Percentiles rank a stretch among this genome's conserved stretches.
phyloP scores from a whole-genome alignment of 1,140 invertebrate species.

The Papilio helenus region DNA sequence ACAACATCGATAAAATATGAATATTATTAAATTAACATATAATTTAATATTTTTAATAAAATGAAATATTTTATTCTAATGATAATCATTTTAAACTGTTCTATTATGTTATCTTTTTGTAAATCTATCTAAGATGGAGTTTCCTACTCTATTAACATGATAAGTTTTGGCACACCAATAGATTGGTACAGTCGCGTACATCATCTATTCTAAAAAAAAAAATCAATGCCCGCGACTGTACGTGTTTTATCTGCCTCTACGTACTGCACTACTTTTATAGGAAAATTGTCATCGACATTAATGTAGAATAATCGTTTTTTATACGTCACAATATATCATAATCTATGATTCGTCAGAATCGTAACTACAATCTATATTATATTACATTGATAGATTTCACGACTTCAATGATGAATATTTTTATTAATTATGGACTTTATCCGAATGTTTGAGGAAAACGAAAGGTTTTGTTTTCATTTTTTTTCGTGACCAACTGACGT shows the following conservation, averaged over 20 bases:
- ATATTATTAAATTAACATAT: conserved; percentile 5
- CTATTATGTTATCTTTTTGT: background rate
- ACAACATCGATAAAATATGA: conserved; percentile 38
- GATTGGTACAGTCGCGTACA: conserved; percentile 2
- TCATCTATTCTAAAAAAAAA: background rate
- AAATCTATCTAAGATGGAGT: conserved; percentile 10
- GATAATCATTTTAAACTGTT: conserved; percentile 17
- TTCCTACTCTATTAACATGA: background rate
- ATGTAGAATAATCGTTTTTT: conserved; percentile 4
- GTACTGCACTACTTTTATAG: conserved; percentile 6
- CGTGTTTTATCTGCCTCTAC: background rate
- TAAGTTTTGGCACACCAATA: conserved; percentile 17
- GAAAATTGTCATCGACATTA: background rate
- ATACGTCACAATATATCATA: conserved; percentile 17
- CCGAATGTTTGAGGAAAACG: background rate
- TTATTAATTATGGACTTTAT: background rate
- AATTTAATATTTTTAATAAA: conserved; percentile 16
- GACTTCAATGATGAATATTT: background rate
- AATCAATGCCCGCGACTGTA: background rate
- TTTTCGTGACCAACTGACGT: background rate
- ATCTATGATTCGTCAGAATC: conserved; percentile 22
- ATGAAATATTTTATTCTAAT: conserved; percentile 31
- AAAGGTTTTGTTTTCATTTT: background rate
- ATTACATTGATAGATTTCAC: conserved; percentile 17
- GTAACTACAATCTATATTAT: conserved; percentile 3